A percentile compares a stretch with the other conserved stretches of the same genome.
These are phyloP conservation scores for Ommatoiulus sabulosus DNA, from an alignment of 2,888 invertebrate species.

Conservation along the genomic window DNA sequence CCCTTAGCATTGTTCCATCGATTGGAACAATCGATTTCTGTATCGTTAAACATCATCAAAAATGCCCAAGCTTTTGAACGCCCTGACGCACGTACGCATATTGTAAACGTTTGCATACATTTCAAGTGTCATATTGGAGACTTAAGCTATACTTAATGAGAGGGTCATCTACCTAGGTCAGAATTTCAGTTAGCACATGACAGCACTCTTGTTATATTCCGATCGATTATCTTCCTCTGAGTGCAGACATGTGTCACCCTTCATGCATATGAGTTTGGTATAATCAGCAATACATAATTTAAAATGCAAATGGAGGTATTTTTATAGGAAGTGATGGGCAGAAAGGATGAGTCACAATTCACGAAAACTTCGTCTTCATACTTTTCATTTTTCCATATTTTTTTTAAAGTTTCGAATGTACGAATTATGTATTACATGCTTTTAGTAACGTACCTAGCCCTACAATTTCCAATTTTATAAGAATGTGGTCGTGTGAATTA, in stretches of 20 bases:
- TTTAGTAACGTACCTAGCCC: too few relatives aligned
- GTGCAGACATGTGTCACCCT: background rate
- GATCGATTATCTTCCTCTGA: background rate
- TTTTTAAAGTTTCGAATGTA: too few relatives aligned
- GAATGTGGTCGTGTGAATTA: too few relatives aligned
- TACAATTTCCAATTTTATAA: too few relatives aligned
- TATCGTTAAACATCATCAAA: background rate
- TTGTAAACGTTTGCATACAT: background rate
- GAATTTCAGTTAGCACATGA: background rate
- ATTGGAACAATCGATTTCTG: background rate
- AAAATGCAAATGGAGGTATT: background rate
- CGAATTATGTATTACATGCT: too few relatives aligned
- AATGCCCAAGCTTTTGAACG: background rate
- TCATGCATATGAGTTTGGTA: background rate
- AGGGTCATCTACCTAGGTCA: conserved; percentile 12
- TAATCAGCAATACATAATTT: background rate
- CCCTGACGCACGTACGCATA: background rate
- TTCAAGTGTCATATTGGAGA: background rate
- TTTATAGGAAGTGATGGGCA: background rate
- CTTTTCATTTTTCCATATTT: too few relatives aligned
- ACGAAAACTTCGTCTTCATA: background rate
- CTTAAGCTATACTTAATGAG: background rate
- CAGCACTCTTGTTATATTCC: background rate
- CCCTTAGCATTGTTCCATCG: background rate
- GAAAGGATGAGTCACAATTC: background rate